Conservation (phyloP, 2,797 vertebrate genomes). For the Linurgus olivaceus region DNA sequence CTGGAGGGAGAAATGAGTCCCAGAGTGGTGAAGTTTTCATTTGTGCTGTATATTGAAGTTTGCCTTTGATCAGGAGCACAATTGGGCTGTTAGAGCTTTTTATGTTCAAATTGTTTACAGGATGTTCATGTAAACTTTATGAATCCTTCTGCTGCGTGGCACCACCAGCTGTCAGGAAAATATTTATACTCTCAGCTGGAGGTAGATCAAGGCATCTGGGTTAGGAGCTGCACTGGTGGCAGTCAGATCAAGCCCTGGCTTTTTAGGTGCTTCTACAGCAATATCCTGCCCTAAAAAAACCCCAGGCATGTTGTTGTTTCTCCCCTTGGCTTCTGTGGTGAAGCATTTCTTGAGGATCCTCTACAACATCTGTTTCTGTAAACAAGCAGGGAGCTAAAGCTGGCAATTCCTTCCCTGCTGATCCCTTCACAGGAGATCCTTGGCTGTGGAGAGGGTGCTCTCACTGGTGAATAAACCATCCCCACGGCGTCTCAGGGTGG, state of each 20-base stretch:
- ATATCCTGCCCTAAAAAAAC: neutral
- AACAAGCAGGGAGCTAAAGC: neutral
- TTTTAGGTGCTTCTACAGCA: neutral
- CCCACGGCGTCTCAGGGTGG: neutral
- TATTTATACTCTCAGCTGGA: slow-evolving; percentile 67
- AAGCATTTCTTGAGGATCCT: slow-evolving; percentile 19
- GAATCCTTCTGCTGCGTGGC: slow-evolving; percentile 75
- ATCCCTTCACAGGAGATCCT: neutral
- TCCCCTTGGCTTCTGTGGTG: neutral
- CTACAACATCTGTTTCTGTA: slow-evolving; percentile 27
- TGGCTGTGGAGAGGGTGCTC: neutral
- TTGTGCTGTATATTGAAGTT: slow-evolving; percentile 53
- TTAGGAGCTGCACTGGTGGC: neutral
- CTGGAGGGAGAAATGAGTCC: slow-evolving; percentile 49
- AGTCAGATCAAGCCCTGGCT: neutral
- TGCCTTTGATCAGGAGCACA: slow-evolving; percentile 72
- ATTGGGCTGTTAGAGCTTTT: slow-evolving; percentile 69
- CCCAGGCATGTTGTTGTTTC: neutral
- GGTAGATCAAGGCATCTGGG: slow-evolving; percentile 50
- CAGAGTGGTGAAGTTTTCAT: slow-evolving; percentile 46
- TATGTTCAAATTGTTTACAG: slow-evolving; percentile 77
- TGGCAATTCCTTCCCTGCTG: neutral
- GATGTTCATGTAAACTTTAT: slow-evolving; percentile 77
- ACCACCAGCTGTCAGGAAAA: slow-evolving; percentile 75
- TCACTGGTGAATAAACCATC: neutral